phyloP scores from a whole-genome alignment of 35 echinoderm and acorn worm species.

The Acanthaster planci region DNA sequence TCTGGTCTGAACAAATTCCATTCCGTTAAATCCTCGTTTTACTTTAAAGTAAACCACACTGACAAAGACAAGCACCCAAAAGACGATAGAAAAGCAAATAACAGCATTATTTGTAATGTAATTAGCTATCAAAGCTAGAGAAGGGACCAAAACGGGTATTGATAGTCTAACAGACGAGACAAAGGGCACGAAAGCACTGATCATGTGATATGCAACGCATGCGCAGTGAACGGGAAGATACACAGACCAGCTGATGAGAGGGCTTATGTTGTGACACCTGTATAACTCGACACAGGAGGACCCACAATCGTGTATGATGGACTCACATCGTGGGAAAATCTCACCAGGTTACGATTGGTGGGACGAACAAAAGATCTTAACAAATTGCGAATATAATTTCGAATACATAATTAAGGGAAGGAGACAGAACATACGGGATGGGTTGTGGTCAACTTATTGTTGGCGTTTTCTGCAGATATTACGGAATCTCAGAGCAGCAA shows the following conservation, averaged over 20 bases:
- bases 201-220: neutral
- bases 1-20: neutral
- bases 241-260: neutral
- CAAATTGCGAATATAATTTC: too few relatives aligned
- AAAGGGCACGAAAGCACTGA: neutral
- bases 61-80: too few relatives aligned
- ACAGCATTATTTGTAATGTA: too few relatives aligned
- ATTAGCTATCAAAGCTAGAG: too few relatives aligned
- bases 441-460: too few relatives aligned
- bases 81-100: too few relatives aligned
- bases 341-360: neutral
- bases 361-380: neutral
- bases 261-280: conserved; percentile 20
- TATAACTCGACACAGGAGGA: neutral
- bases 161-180: neutral
- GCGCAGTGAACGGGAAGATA: neutral
- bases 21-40: too few relatives aligned
- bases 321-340: conserved; percentile 12
- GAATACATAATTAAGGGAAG: too few relatives aligned
- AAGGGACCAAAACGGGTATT: neutral
- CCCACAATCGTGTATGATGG: neutral
- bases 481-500: too few relatives aligned
- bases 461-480: too few relatives aligned
- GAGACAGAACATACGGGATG: too few relatives aligned
- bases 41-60: too few relatives aligned